Conservation (phyloP, 2,113 vertebrate species). For the Aptenodytes patagonicus region DNA sequence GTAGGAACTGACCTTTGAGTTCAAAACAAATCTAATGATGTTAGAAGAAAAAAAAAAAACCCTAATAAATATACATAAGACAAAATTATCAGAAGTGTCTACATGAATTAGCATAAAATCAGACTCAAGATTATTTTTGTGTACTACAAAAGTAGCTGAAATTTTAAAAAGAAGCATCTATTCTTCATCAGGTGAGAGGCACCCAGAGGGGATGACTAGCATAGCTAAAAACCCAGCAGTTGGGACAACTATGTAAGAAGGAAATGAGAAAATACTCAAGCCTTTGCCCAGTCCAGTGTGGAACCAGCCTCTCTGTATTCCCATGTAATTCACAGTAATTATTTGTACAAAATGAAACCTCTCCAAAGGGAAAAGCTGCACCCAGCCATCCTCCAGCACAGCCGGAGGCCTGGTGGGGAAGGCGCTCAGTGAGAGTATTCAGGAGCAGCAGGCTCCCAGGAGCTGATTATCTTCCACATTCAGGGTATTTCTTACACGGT, state of each 20-base stretch:
- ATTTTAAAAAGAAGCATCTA: not conserved
- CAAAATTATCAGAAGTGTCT: slow-evolving; percentile 17
- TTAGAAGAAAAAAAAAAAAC: not conserved
- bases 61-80: slow-evolving; percentile 40
- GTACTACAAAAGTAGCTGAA: not conserved
- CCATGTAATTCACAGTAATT: not conserved
- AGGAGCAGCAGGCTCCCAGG: not conserved
- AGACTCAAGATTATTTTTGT: not conserved
- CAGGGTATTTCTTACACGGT: not conserved
- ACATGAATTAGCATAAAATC: not conserved
- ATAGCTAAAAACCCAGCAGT: not conserved
- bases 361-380: not conserved
- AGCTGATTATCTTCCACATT: not conserved
- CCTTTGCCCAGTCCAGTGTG: not conserved
- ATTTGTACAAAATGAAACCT: not conserved
- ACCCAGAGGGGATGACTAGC: not conserved
- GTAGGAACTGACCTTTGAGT: slow-evolving; percentile 42
- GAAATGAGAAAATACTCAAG: not conserved
- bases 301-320: not conserved
- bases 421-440: not conserved
- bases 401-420: not conserved
- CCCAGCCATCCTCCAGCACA: not conserved
- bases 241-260: not conserved
- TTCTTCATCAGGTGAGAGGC: not conserved
- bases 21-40: slow-evolving; percentile 41